Evolutionary conservation across 2,888 invertebrate genomes (phyloP).

Genomic region (Nezara viridula): DNA sequence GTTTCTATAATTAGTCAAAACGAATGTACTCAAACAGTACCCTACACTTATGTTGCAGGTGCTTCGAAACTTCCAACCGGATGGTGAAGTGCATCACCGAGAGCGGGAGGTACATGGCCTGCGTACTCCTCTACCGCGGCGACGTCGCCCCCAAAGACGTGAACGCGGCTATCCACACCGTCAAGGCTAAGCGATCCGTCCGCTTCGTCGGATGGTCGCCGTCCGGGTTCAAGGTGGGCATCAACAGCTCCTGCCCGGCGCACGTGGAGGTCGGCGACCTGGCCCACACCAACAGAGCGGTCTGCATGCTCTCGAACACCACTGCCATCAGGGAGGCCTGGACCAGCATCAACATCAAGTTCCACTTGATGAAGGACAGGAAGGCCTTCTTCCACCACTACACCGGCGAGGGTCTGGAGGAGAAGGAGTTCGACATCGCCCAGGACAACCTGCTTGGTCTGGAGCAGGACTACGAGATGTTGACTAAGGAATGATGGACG

Average conservation of each 20-base stretch:
- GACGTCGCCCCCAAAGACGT: slow-evolving; percentile 94
- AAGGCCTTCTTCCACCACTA: slow-evolving; percentile 76
- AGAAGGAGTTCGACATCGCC: slow-evolving; percentile 76
- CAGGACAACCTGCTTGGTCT: slow-evolving; percentile 76
- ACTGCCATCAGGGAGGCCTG: slow-evolving; percentile 76
- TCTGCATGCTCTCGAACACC: slow-evolving; percentile 85
- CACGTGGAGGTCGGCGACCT: slow-evolving; percentile 68
- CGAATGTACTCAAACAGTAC: too few relatives aligned
- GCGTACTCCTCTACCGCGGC: slow-evolving; percentile 87
- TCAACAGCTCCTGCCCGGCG: slow-evolving; percentile 61
- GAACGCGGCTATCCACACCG: slow-evolving; percentile 84
- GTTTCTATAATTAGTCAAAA: too few relatives aligned
- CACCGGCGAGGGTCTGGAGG: slow-evolving; percentile 85
- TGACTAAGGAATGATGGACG: slow-evolving; percentile 4
- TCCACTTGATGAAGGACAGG: slow-evolving; percentile 76
- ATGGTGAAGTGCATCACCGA: slow-evolving; percentile 90
- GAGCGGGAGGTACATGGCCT: slow-evolving; percentile 90
- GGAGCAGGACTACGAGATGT: slow-evolving; percentile 84
- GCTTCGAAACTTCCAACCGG: slow-evolving; percentile 91
- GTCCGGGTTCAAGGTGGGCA: slow-evolving; percentile 62
- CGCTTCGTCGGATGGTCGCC: slow-evolving; percentile 96
- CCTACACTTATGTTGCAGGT: slow-evolving; percentile 68
- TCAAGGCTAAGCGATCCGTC: slow-evolving; percentile 83
- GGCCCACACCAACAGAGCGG: slow-evolving; percentile 72
- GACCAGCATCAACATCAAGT: slow-evolving; percentile 75